Evolutionary conservation across 2,888 invertebrate species (phyloP).

Genomic region (Xestia c-nigrum): DNA sequence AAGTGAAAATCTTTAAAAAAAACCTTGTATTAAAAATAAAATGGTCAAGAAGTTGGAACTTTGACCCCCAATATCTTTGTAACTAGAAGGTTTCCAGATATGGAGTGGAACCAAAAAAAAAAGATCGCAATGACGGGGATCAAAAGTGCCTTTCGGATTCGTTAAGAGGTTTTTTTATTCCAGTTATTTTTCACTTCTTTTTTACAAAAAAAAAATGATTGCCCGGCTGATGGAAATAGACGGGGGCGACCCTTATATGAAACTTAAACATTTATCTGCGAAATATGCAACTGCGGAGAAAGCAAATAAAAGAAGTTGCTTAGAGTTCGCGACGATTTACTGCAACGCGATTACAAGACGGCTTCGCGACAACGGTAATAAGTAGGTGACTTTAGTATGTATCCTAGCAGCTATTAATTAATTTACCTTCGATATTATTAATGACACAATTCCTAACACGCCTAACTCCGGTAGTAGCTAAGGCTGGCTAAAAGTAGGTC

Average conservation of each 20-base stretch:
- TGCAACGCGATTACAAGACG: neutral
- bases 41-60: too few relatives aligned
- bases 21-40: too few relatives aligned
- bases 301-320: neutral
- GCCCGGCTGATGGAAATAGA: neutral
- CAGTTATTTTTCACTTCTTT: too few relatives aligned
- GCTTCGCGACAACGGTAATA: neutral
- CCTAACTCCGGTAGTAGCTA: neutral
- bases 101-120: too few relatives aligned
- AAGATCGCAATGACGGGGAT: too few relatives aligned
- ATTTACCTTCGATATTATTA: neutral
- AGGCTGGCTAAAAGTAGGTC: slow-evolving; percentile 1
- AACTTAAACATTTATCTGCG: neutral
- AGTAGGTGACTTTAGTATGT: too few relatives aligned
- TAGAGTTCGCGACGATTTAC: neutral
- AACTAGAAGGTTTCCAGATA: too few relatives aligned
- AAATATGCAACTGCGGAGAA: neutral
- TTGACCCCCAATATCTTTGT: too few relatives aligned
- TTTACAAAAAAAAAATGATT: too few relatives aligned
- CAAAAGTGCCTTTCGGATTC: too few relatives aligned
- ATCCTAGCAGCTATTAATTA: neutral
- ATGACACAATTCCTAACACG: neutral
- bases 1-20: too few relatives aligned
- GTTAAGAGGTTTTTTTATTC: too few relatives aligned
- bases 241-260: neutral